A percentile compares a stretch with the other conserved stretches of the same genome.
Evolutionary conservation across 2,113 vertebrate genomes (phyloP).

Genomic region (Lagopus muta): DNA sequence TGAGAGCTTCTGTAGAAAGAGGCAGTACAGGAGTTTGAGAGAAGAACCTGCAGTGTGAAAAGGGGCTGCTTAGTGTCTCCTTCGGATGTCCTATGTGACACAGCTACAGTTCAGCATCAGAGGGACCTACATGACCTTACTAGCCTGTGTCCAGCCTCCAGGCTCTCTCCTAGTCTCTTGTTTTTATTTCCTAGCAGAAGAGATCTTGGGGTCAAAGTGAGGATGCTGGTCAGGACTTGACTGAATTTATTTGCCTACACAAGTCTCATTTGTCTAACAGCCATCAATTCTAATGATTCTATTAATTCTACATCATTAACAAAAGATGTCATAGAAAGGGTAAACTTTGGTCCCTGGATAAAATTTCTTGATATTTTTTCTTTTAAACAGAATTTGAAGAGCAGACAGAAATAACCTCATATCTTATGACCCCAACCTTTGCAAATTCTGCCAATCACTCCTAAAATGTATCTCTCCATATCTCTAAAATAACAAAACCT

Average conservation of each 20-base stretch:
- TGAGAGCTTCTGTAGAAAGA: neutral
- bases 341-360: neutral
- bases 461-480: neutral
- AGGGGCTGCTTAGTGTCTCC: neutral
- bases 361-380: neutral
- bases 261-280: neutral
- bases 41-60: neutral
- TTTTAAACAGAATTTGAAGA: neutral
- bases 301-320: neutral
- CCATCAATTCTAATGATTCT: neutral
- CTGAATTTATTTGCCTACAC: neutral
- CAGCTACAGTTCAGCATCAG: neutral
- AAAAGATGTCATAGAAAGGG: neutral
- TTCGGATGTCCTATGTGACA: neutral
- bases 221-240: neutral
- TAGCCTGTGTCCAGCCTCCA: neutral
- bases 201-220: neutral
- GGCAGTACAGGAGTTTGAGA: rapidly evolving
- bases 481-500: neutral
- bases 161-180: neutral
- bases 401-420: neutral
- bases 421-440: neutral
- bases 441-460: neutral
- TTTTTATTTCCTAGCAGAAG: neutral
- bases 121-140: neutral